Base-by-base conservation (phyloP, 2,113 vertebrate species). In the Charina bottae region DNA sequence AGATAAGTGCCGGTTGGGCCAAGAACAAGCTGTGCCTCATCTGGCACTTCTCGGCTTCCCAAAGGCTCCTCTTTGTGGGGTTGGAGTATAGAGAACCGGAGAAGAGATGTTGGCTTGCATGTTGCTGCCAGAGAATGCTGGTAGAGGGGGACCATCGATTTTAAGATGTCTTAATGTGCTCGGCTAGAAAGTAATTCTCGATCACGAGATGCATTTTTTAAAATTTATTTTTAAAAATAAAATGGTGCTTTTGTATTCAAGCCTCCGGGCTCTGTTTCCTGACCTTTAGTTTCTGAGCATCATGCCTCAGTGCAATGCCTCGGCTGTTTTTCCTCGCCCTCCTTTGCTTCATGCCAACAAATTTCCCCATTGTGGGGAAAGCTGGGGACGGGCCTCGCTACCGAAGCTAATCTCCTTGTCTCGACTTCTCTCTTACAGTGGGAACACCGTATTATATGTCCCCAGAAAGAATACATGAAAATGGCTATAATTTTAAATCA, bases 401-500 rank as follows among this genome's bases (percentile, higher is more conserved):
- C 15, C 64, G 88, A 54, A 0, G 0, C 0, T 95, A 94, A 93
- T 54, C 5, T 90, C 21, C 93, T 0, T 83, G 8, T 54, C 6
- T 93, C 28, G 92, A 5, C 85, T 91, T 96, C 86, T 94, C 95
- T 94, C 24, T 98, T 97, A 78, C 98, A 99, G 99, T 99, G 97
- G 99, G 99, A 97, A 99, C 99, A 64, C 99, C 99, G 3, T 99
- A 99, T 98, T 99, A 99, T 95, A 99, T 99, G 99, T 99, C 99
- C 94, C 99, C 99, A 0, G 99, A 99, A 98, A 98, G 99, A 97
- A 99, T 99, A 97, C 99, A 99, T 15, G 99, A 99, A 98, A 99
- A 99, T 4, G 99, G 99, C 96, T 99, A 99, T 97, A 99, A 99
- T 98, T 99, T 99, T 98, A 99, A 99, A 96, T 99, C 99, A n/a